These are phyloP conservation scores for Perithous albicinctus DNA, from an alignment of 2,888 invertebrate genomes.

Conservation along the genomic window DNA sequence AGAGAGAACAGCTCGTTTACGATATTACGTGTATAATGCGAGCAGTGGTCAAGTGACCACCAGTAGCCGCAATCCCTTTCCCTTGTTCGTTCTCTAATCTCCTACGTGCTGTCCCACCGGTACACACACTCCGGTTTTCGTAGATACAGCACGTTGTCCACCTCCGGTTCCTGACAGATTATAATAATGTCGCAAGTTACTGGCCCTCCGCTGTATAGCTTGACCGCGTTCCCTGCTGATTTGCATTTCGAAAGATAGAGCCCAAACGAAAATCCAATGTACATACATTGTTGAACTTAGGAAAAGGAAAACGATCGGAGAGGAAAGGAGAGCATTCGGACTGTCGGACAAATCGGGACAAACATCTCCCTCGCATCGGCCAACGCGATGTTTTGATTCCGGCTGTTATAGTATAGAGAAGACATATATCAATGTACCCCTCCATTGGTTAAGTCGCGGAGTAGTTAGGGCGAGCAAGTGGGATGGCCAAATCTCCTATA, in stretches of 20 bases:
- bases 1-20: slow-evolving; percentile 79
- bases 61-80: slow-evolving; percentile 67
- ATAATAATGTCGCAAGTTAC: slow-evolving; percentile 68
- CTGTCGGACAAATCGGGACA: slow-evolving; percentile 74
- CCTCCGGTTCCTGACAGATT: slow-evolving; percentile 64
- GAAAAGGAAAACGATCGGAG: background rate
- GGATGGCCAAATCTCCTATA: slow-evolving; percentile 68
- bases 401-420: slow-evolving; percentile 83
- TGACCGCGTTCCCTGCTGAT: slow-evolving; percentile 17
- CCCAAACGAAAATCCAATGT: background rate
- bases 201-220: background rate
- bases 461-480: slow-evolving; percentile 78
- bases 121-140: slow-evolving; percentile 69
- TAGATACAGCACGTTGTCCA: slow-evolving; percentile 84
- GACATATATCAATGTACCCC: slow-evolving; percentile 80
- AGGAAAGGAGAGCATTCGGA: background rate
- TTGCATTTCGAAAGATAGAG: background rate
- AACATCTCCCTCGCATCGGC: slow-evolving; percentile 66
- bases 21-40: slow-evolving; percentile 81
- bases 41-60: slow-evolving; percentile 79
- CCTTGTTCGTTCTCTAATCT: slow-evolving; percentile 75
- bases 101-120: slow-evolving; percentile 69
- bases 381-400: slow-evolving; percentile 82
- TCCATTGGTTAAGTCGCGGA: slow-evolving; percentile 75
- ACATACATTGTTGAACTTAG: background rate